Evolutionary conservation across 2,888 invertebrate genomes (phyloP).

Genomic region (Tyria jacobaeae): DNA sequence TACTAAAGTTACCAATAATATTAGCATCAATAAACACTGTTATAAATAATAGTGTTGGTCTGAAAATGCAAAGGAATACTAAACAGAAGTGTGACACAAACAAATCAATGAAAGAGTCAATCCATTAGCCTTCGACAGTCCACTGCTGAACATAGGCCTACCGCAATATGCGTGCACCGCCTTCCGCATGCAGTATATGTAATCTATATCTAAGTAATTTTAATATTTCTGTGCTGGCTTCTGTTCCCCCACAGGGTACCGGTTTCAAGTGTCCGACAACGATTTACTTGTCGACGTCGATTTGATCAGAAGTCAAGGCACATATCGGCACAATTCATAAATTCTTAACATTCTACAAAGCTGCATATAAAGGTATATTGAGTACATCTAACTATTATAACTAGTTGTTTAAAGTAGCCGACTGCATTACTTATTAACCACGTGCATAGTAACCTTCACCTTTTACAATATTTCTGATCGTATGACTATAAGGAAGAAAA

Average conservation of each 20-base stretch:
- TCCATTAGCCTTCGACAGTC: no score
- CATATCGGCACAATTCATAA: neutral
- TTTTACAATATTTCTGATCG: conserved; percentile 38
- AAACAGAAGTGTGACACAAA: no score
- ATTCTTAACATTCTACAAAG: neutral
- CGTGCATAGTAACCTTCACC: conserved; percentile 49
- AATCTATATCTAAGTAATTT: no score
- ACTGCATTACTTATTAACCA: conserved; percentile 29
- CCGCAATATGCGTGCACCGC: no score
- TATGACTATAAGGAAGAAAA: conserved; percentile 51
- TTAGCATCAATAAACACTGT: no score
- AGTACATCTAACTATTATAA: conserved; percentile 22
- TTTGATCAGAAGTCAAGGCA: neutral
- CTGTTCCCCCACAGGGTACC: neutral
- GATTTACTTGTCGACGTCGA: neutral
- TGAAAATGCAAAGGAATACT: no score
- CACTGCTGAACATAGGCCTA: no score
- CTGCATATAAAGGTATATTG: neutral
- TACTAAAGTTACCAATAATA: no score
- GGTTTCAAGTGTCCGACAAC: neutral
- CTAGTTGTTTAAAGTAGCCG: conserved; percentile 26
- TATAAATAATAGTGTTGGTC: no score
- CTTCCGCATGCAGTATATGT: no score
- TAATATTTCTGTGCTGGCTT: no score
- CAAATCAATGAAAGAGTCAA: no score